These are phyloP conservation scores for Cyanoderma ruficeps DNA, from an alignment of 2,113 vertebrate species.

Conservation along the genomic window DNA sequence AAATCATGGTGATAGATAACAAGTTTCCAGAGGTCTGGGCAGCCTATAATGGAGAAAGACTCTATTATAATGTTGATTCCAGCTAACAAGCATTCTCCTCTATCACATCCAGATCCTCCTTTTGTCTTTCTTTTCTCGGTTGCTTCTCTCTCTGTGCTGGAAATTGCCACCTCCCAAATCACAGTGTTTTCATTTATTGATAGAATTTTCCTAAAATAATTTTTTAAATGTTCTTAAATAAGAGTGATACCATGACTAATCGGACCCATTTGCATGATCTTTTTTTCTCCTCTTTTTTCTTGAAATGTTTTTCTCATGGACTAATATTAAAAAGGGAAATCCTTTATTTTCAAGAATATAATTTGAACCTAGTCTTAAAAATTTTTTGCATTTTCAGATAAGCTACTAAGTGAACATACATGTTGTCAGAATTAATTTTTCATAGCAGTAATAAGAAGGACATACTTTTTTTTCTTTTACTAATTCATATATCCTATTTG, in stretches of 20 bases:
- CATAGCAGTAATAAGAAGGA: neutral
- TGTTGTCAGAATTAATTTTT: neutral
- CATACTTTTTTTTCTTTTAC: neutral
- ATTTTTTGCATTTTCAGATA: neutral
- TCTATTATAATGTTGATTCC: neutral
- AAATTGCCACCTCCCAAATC: neutral
- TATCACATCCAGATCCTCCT: neutral
- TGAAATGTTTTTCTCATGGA: neutral
- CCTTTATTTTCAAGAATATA: neutral
- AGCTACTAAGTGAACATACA: neutral
- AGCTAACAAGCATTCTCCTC: neutral
- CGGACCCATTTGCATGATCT: fast-evolving
- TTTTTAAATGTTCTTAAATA: neutral
- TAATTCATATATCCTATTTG: neutral
- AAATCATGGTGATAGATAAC: neutral
- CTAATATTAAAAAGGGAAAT: neutral
- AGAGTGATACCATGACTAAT: neutral
- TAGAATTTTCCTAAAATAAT: neutral
- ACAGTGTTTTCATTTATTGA: neutral
- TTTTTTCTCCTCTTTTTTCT: neutral
- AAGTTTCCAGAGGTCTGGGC: neutral
- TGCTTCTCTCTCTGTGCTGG: neutral
- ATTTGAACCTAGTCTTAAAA: neutral
- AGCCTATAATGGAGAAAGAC: neutral
- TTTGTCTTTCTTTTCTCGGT: neutral